Evolutionary conservation across 2,797 vertebrate genomes (phyloP).

Genomic region (Pipistrellus pygmaeus): DNA sequence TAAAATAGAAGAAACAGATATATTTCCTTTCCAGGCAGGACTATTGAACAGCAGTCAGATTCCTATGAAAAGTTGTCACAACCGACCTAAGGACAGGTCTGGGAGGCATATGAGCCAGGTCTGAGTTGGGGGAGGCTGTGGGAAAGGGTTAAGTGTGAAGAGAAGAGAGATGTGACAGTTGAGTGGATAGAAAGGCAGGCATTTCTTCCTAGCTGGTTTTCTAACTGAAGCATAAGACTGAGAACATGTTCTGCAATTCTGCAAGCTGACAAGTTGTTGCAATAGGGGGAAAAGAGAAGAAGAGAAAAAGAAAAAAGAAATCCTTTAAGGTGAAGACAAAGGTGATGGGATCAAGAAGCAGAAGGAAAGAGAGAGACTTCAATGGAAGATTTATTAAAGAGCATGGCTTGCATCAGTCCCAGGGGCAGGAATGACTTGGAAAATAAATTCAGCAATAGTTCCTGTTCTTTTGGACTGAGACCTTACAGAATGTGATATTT

Average conservation of each 20-base stretch:
- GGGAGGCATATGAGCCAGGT: neutral
- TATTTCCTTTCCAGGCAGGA: constrained; percentile 8
- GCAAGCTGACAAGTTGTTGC: constrained; percentile 51
- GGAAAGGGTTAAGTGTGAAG: neutral
- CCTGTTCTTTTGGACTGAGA: constrained; percentile 52
- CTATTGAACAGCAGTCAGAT: neutral
- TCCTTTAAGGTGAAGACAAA: constrained; percentile 14
- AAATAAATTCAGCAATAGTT: constrained; percentile 55
- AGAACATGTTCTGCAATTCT: constrained; percentile 18
- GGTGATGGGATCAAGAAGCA: constrained; percentile 57
- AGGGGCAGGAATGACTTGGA: constrained; percentile 29
- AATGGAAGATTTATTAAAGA: constrained; percentile 53
- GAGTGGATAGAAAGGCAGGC: neutral
- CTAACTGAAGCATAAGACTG: constrained; percentile 8
- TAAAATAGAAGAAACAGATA: neutral
- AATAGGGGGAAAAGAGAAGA: neutral
- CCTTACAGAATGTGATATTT: constrained; percentile 54
- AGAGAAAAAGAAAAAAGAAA: constrained; percentile 47
- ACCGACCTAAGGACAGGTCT: neutral
- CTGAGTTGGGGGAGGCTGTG: neutral
- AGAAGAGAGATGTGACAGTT: neutral
- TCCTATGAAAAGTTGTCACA: neutral
- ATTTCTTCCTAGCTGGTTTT: neutral
- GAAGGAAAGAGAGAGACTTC: constrained; percentile 12
- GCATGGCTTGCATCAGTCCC: neutral